Percentiles rank a stretch among this genome's conserved stretches.
phyloP scores from a whole-genome alignment of 1,140 invertebrate genomes.

The Psilanteris sp. region DNA sequence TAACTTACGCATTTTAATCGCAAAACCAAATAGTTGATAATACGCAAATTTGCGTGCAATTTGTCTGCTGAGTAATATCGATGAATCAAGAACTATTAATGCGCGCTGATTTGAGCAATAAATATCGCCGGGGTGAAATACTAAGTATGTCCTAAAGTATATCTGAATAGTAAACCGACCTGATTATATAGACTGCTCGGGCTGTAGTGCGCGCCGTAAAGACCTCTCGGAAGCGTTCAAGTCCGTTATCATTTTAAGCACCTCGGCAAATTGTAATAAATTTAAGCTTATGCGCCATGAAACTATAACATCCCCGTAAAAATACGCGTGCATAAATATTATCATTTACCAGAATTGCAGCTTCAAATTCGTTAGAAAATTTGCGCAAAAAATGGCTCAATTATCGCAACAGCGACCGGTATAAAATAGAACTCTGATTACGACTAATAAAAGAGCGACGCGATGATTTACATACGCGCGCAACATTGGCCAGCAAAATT shows the following conservation, averaged over 20 bases:
- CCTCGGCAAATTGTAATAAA: constrained; percentile 59
- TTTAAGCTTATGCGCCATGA: constrained; percentile 51
- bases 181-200: constrained; percentile 47
- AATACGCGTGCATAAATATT: constrained; percentile 57
- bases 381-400: constrained; percentile 48
- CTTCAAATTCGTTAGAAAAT: constrained; percentile 55
- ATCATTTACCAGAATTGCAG: constrained; percentile 39
- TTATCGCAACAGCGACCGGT: constrained; percentile 27
- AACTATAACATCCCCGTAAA: constrained; percentile 54
- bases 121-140: constrained; percentile 23
- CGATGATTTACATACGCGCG: constrained; percentile 34
- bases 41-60: too few relatives aligned
- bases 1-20: too few relatives aligned
- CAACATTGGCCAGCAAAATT: constrained; percentile 23
- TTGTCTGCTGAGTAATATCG: neutral
- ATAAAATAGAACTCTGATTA: constrained; percentile 48
- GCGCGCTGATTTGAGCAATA: constrained; percentile 29
- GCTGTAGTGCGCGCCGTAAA: constrained; percentile 28
- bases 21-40: too few relatives aligned
- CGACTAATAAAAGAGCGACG: constrained; percentile 47
- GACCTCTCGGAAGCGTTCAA: constrained; percentile 47
- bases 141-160: constrained; percentile 49
- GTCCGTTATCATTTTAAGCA: constrained; percentile 60
- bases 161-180: constrained; percentile 41
- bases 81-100: neutral